Evolutionary conservation across 2,797 vertebrate genomes (phyloP).

Genomic region (Peromyscus eremicus): DNA sequence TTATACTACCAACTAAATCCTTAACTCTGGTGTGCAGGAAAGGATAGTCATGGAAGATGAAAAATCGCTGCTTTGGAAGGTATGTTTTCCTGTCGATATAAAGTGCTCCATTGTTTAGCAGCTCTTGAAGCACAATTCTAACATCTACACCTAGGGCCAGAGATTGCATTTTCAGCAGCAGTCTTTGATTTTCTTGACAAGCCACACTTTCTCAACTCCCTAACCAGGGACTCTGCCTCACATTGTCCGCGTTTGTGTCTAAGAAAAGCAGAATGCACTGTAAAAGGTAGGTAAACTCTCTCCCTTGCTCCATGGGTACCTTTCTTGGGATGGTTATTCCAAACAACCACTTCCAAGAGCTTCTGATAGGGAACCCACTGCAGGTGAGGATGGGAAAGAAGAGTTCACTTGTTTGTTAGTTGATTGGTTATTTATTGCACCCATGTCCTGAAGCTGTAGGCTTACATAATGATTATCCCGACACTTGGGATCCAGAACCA

Average conservation of each 20-base stretch:
- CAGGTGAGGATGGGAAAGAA: not conserved
- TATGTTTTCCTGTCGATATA: not conserved
- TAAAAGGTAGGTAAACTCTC: too few relatives aligned
- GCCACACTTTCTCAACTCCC: not conserved
- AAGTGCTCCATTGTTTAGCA: not conserved
- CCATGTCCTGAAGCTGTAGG: not conserved
- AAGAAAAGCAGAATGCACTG: not conserved
- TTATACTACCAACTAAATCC: not conserved
- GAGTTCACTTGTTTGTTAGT: not conserved
- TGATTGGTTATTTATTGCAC: not conserved
- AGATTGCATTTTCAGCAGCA: not conserved
- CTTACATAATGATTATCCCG: not conserved
- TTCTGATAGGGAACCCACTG: not conserved
- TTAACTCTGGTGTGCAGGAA: not conserved
- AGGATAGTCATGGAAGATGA: not conserved
- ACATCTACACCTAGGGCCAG: not conserved
- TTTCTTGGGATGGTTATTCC: not conserved
- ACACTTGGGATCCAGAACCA: not conserved
- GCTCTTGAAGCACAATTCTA: not conserved
- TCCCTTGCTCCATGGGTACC: not conserved
- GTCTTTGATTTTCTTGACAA: constrained; percentile 3
- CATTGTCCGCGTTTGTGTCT: not conserved
- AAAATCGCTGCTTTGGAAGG: not conserved
- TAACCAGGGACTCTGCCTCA: not conserved
- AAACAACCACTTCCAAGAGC: not conserved